Conservation (phyloP, 92 coral and sea anemone species). For the Zoanthus gigantus region DNA sequence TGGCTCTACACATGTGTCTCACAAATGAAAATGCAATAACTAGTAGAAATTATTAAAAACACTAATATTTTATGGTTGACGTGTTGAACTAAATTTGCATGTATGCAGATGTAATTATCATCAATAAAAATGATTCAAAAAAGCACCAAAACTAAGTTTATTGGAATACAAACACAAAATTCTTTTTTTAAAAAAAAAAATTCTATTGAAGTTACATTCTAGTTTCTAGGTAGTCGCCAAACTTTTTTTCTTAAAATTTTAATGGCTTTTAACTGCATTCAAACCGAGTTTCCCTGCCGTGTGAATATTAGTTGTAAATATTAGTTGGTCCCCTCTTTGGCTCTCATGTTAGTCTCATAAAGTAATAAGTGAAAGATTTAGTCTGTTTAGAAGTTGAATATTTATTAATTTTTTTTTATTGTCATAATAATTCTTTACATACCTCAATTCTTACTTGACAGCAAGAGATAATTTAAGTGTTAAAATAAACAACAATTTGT, state of each 20-base stretch:
- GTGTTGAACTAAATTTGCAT: background rate
- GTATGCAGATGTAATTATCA: background rate
- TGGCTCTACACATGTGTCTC: background rate
- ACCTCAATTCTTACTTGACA: background rate
- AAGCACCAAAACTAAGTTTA: background rate
- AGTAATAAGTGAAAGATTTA: background rate
- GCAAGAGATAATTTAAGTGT: background rate
- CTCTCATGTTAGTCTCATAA: background rate
- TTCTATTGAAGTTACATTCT: background rate
- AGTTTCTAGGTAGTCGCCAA: background rate
- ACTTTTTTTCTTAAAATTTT: background rate
- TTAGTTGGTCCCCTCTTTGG: background rate
- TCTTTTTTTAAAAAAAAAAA: background rate
- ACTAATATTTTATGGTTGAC: background rate
- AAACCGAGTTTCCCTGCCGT: background rate
- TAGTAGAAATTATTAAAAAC: background rate
- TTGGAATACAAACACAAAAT: background rate
- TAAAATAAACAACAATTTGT: background rate
- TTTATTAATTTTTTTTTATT: background rate
- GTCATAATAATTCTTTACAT: background rate
- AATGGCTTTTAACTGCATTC: background rate
- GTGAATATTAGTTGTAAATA: background rate
- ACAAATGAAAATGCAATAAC: background rate
- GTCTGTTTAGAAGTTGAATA: slow-evolving; percentile 30
- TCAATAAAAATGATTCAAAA: background rate